Evolutionary conservation across 2,888 invertebrate genomes (phyloP).

Genomic region (Chalcosyrphus nemorum): DNA sequence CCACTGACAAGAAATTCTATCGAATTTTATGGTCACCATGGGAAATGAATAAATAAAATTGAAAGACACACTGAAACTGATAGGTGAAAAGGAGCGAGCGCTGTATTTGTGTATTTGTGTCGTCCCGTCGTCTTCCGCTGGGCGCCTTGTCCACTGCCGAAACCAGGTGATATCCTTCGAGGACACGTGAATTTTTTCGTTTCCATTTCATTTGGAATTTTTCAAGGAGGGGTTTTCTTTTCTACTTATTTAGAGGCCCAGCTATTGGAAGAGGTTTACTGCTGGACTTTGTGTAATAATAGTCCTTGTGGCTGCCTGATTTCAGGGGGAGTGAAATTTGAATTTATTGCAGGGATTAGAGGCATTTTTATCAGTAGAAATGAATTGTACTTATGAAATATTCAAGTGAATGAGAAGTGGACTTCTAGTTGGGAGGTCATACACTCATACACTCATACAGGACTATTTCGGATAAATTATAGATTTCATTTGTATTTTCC

Average conservation of each 20-base stretch:
- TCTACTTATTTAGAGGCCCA: not conserved
- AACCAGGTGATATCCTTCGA: slow-evolving; percentile 52
- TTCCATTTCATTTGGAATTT: slow-evolving; percentile 27
- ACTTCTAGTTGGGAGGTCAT: slow-evolving; percentile 22
- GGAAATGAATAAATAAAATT: slow-evolving; percentile 72
- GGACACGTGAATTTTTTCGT: slow-evolving; percentile 58
- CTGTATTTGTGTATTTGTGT: not conserved
- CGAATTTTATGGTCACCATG: slow-evolving; percentile 72
- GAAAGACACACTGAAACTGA: slow-evolving; percentile 56
- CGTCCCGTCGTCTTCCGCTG: not conserved
- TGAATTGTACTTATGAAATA: slow-evolving; percentile 70
- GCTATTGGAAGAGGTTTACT: slow-evolving; percentile 7
- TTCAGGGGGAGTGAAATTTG: slow-evolving; percentile 52
- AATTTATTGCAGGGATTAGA: slow-evolving; percentile 70
- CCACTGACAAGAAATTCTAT: slow-evolving; percentile 69
- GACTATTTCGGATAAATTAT: slow-evolving; percentile 25
- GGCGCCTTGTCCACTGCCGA: not conserved
- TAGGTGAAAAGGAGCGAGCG: slow-evolving; percentile 38
- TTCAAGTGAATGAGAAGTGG: slow-evolving; percentile 62
- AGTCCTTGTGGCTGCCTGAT: slow-evolving; percentile 19
- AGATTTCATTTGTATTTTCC: slow-evolving; percentile 52
- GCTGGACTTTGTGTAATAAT: slow-evolving; percentile 38
- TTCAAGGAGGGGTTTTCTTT: not conserved
- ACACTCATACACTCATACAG: no score
- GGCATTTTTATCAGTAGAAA: slow-evolving; percentile 65